Evolutionary conservation across 2,113 vertebrate species (phyloP).

Genomic region (Urocolius indicus): DNA sequence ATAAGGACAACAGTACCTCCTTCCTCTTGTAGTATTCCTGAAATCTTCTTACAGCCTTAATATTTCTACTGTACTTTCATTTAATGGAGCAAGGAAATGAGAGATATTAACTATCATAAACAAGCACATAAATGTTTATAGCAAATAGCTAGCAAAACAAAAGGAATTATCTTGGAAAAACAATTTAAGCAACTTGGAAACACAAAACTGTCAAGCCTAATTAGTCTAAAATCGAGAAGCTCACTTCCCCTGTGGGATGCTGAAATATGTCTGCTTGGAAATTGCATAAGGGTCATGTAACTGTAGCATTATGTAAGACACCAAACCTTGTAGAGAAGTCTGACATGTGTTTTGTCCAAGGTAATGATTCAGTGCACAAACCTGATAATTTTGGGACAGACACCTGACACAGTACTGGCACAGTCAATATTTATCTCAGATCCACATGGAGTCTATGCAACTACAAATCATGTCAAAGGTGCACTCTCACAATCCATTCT

Average conservation of each 20-base stretch:
- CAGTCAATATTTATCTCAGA: conserved; percentile 44
- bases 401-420: conserved; percentile 40
- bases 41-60: conserved; percentile 5
- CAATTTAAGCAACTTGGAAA: conserved; percentile 42
- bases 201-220: conserved; percentile 45
- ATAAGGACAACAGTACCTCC: conserved; percentile 8
- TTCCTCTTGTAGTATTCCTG: neutral
- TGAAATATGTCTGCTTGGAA: conserved; percentile 22
- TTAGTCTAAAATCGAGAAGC: conserved; percentile 44
- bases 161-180: conserved; percentile 19
- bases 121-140: conserved; percentile 28
- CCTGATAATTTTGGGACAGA: conserved; percentile 52
- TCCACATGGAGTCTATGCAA: neutral
- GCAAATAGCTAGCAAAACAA: conserved; percentile 37
- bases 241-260: neutral
- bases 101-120: conserved; percentile 57
- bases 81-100: conserved; percentile 23
- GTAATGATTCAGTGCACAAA: conserved; percentile 30
- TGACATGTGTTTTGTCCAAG: conserved; percentile 56
- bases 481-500: conserved; percentile 23
- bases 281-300: conserved; percentile 27
- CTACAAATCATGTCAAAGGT: conserved; percentile 47
- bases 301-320: neutral
- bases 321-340: conserved; percentile 8
- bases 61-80: conserved; percentile 16